Evolutionary conservation across 2,113 vertebrate species (phyloP), one percentile per base, ranked within the genome.

Genomic region (Nyctereutes procyonoides): DNA sequence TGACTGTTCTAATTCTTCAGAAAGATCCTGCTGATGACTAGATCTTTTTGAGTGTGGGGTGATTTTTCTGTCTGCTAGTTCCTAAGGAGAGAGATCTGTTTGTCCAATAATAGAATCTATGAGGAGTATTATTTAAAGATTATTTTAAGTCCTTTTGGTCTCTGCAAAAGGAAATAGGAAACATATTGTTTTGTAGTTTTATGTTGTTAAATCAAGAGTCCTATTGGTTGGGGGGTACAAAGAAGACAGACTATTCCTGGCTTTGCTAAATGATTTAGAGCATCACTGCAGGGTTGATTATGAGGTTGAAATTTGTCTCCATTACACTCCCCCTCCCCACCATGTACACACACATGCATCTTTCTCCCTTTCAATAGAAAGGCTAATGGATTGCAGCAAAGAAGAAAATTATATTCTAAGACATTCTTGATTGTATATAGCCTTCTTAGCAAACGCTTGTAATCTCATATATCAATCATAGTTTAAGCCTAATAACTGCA

Each of bases 1-100:
- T 92, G 63, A 80, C 38, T 32, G 35, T 76, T 87, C 71, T 86
- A 56, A 79, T 83, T 93, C 92, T 98, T 91, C 38, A 81, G 48
- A 92, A 93, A 58, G 58, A 55, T 26, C 35, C 77, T 74, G 15
- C 43, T 81, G 35, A 55, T 16, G 73, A 1, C 30, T 35, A 30
- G 26, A 38, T 74, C 67, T 92, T 85, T 86, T 73, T 4, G 48
- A 30, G 30, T 65, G 67, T 89, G 28, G 38, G 8, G 35, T 60
- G 20, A 9, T 71, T 89, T 96, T 94, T 91, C 82, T 95, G n/a
- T 28, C 88, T 24, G 2, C 60, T 93, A 30, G 35, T 83, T 74
- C 67, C 83, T 93, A 71, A 71, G 65, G 74, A 93, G 38, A 28
- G 17, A 88, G 53, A 43, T 73, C 62, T 93, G 53, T 94, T 77